Evolutionary conservation across 2,888 invertebrate genomes (phyloP), one percentile per base, ranked within the genome.

Genomic region (Eudemis profundana): DNA sequence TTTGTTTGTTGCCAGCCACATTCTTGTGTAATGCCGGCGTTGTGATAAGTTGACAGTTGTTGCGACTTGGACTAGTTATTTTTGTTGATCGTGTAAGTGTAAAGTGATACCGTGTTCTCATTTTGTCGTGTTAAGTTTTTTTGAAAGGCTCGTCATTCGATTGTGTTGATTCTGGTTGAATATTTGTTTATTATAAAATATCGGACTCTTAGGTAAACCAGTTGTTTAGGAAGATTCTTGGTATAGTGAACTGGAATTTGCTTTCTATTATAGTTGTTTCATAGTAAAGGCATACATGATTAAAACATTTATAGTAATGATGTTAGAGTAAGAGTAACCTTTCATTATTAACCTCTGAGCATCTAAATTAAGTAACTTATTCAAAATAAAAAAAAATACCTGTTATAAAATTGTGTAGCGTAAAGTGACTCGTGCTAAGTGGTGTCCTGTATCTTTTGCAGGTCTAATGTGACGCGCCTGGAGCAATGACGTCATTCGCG

Each of bases 401-500:
- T 27, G n/a, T n/a, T n/a, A n/a, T n/a, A n/a, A n/a, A n/a, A n/a
- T n/a, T n/a, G n/a, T 8, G 33, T 8, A 3, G 8, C 2, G 1
- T 44, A 29, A 44, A 44, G 7, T 27, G 15, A 12, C 12, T 42
- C 10, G 54, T 42, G 12, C 23, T 65, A 65, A 40, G 47, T 57
- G 54, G 64, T 27, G 62, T 61, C 40, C 69, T 75, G 71, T 76
- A 59, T 72, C 83, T 82, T 78, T 90, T 90, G 51, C 87, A 90
- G 90, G 73, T 84, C 83, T 84, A 78, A 90, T 90, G 90, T 88
- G 85, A 83, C 73, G 74, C 77, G 76, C 69, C 68, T 66, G 64
- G 68, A 69, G 81, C 65, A 72, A 90, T 90, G 90, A 89, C 90
- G 78, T 90, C 90, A 71, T 89, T 87, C 71, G 89, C 89, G 64